Conservation (phyloP, 2,113 vertebrate species). For the Podarcis muralis region DNA sequence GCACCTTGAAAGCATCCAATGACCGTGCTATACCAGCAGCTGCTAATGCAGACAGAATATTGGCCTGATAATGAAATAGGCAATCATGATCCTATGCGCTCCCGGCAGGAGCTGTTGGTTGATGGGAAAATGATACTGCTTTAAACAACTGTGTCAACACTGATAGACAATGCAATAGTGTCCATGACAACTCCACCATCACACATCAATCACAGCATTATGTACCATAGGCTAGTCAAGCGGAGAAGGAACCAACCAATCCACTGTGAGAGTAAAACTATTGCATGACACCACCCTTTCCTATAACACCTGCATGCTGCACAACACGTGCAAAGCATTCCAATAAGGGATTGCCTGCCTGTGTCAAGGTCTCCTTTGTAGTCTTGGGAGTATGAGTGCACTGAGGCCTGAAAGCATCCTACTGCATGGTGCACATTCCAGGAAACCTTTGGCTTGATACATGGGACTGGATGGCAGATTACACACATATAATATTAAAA, state of each 20-base stretch:
- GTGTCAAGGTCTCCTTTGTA: neutral
- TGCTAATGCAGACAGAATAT: no score
- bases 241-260: neutral
- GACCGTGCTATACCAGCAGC: no score
- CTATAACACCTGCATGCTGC: no score
- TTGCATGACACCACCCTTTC: neutral
- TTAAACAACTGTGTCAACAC: neutral
- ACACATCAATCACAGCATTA: neutral
- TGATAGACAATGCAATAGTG: neutral
- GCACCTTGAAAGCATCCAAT: neutral
- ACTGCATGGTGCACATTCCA: neutral
- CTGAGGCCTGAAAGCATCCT: neutral
- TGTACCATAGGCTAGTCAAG: no score
- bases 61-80: no score
- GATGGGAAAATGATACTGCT: neutral
- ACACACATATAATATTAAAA: neutral
- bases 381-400: neutral
- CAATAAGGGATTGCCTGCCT: neutral
- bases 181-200: neutral
- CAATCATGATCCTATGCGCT: neutral
- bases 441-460: neutral
- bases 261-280: neutral
- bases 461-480: neutral
- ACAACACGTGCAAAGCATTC: neutral
- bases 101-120: no score